These are phyloP conservation scores for Melanotus villosus DNA, from an alignment of 2,888 invertebrate species.

Conservation along the genomic window DNA sequence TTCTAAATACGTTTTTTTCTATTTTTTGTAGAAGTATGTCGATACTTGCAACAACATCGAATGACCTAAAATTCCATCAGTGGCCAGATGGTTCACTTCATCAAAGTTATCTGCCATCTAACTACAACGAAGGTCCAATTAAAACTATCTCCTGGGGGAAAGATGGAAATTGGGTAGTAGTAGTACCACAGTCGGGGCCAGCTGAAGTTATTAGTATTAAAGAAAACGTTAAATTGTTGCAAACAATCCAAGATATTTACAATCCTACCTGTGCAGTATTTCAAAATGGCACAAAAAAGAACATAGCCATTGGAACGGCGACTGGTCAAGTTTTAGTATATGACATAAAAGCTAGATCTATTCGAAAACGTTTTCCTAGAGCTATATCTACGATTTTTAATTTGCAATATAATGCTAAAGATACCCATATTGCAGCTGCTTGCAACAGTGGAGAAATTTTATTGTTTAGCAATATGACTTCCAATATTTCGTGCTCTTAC, in stretches of 20 bases:
- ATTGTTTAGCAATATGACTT: slow-evolving; percentile 60
- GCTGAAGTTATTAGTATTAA: slow-evolving; percentile 64
- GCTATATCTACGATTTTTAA: slow-evolving; percentile 57
- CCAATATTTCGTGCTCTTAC: slow-evolving; percentile 58
- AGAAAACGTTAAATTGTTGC: slow-evolving; percentile 60
- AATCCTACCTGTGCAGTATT: slow-evolving; percentile 65
- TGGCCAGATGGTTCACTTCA: slow-evolving; percentile 71
- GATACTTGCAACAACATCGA: slow-evolving; percentile 71
- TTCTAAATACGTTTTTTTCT: too few species aligned
- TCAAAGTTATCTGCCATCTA: slow-evolving; percentile 67
- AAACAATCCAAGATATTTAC: slow-evolving; percentile 60
- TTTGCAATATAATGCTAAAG: slow-evolving; percentile 62
- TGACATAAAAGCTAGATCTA: slow-evolving; percentile 62
- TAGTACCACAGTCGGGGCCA: slow-evolving; percentile 62
- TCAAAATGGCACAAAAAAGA: slow-evolving; percentile 62
- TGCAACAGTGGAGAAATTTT: slow-evolving; percentile 62
- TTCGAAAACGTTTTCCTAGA: slow-evolving; percentile 61
- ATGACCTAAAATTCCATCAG: slow-evolving; percentile 72
- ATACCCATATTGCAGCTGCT: slow-evolving; percentile 63
- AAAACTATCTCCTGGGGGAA: slow-evolving; percentile 65
- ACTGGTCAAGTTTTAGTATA: slow-evolving; percentile 63
- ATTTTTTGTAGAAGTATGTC: too few species aligned
- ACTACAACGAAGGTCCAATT: slow-evolving; percentile 58
- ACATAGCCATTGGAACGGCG: slow-evolving; percentile 61
- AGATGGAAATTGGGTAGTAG: slow-evolving; percentile 64